A percentile compares a stretch with the other conserved stretches of the same genome.
Evolutionary conservation across 2,888 invertebrate genomes (phyloP).

Genomic region (Eugnorisma glareosa): DNA sequence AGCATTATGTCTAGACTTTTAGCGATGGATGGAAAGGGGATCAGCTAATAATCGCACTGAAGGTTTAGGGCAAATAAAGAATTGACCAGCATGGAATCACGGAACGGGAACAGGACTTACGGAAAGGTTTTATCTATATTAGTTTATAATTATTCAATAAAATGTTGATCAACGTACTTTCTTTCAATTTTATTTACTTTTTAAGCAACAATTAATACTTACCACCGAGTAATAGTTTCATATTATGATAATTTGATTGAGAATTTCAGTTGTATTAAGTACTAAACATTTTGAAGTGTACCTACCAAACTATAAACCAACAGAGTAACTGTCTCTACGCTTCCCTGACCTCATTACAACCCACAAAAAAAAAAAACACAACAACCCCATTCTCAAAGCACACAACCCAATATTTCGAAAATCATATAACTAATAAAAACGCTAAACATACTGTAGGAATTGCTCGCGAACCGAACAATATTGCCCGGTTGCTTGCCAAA

Average conservation of each 20-base stretch:
- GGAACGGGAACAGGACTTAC: neutral
- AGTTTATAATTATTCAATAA: neutral
- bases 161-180: neutral
- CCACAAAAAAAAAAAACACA: slow-evolving; percentile 2
- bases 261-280: neutral
- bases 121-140: neutral
- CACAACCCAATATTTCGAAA: slow-evolving; percentile 63
- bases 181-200: neutral
- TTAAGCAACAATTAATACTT: neutral
- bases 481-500: slow-evolving; percentile 81
- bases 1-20: slow-evolving; percentile 36
- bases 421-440: slow-evolving; percentile 68
- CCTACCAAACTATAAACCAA: neutral
- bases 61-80: neutral
- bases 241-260: neutral
- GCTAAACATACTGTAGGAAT: slow-evolving; percentile 63
- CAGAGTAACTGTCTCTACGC: no score
- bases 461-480: slow-evolving; percentile 69
- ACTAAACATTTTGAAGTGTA: neutral
- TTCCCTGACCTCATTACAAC: neutral
- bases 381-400: neutral
- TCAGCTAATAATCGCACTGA: neutral
- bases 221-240: neutral
- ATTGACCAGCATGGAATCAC: neutral
- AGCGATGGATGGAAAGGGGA: neutral